Evolutionary conservation across 2,113 vertebrate species (phyloP).

Genomic region (Elanoides forficatus): DNA sequence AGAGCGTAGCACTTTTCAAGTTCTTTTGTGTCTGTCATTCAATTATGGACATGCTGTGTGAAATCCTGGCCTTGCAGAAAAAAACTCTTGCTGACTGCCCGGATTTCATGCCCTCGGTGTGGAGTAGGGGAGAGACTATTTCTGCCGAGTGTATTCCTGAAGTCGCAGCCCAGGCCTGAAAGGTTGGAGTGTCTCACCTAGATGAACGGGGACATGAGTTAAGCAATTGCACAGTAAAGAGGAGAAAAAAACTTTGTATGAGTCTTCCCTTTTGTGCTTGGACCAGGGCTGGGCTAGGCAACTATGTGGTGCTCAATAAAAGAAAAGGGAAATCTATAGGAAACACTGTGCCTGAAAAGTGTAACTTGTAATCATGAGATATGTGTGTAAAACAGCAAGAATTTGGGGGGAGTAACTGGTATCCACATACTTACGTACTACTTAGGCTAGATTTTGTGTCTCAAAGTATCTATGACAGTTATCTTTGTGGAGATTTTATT

Average conservation of each 20-base stretch:
- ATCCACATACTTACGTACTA: not conserved
- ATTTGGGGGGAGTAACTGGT: not conserved
- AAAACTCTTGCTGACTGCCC: not conserved
- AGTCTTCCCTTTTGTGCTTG: not conserved
- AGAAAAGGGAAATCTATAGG: not conserved
- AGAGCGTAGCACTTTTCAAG: not conserved
- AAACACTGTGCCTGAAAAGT: not conserved
- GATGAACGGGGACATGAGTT: not conserved
- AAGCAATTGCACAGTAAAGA: not conserved
- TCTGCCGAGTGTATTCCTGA: not conserved
- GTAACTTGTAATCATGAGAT: not conserved
- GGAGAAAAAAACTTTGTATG: not conserved
- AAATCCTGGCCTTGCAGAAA: not conserved
- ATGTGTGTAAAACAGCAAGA: not conserved
- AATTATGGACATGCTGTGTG: not conserved
- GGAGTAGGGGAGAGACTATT: not conserved
- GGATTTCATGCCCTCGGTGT: not conserved
- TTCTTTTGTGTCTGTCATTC: conserved; percentile 44
- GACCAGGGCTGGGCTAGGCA: not conserved
- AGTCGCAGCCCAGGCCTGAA: not conserved
- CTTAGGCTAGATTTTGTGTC: not conserved
- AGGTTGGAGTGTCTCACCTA: accelerated
- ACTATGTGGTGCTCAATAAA: not conserved
- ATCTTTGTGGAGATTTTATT: not conserved
- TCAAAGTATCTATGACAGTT: not conserved